A percentile compares a stretch with the other conserved stretches of the same genome.
Evolutionary conservation across 2,113 vertebrate genomes (phyloP).

Genomic region (Clarias gariepinus): DNA sequence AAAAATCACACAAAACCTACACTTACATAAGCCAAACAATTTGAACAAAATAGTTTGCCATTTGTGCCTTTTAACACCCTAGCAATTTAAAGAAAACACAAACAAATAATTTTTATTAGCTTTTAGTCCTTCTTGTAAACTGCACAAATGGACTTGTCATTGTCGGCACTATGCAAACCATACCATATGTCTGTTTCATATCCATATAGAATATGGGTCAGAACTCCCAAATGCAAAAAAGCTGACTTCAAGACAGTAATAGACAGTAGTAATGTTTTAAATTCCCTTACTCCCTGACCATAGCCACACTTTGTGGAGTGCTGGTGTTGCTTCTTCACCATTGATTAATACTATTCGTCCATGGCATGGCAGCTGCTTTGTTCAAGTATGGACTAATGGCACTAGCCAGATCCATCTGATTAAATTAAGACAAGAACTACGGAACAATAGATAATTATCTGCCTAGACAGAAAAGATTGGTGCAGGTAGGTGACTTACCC

Average conservation of each 20-base stretch:
- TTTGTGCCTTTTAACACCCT: no score
- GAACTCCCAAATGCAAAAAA: neutral
- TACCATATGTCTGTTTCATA: neutral
- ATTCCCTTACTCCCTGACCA: neutral
- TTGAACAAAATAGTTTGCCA: no score
- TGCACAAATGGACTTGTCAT: no score
- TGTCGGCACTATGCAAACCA: neutral
- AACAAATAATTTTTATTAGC: no score
- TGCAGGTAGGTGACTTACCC: neutral
- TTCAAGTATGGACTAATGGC: conserved; percentile 33
- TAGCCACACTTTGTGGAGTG: neutral
- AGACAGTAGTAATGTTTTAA: conserved; percentile 30
- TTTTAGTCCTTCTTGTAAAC: no score
- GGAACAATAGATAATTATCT: conserved; percentile 42
- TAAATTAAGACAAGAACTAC: conserved; percentile 28
- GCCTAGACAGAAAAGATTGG: conserved; percentile 27
- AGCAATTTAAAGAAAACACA: no score
- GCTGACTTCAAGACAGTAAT: neutral
- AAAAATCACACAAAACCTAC: no score
- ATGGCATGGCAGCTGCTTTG: neutral
- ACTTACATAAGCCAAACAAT: no score
- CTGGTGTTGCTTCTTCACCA: conserved; percentile 5
- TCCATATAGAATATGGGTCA: neutral
- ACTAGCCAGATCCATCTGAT: conserved; percentile 27
- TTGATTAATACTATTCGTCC: conserved; percentile 36